phyloP scores from a whole-genome alignment of 2,113 vertebrate species.

The Hippocampus guttulatus region DNA sequence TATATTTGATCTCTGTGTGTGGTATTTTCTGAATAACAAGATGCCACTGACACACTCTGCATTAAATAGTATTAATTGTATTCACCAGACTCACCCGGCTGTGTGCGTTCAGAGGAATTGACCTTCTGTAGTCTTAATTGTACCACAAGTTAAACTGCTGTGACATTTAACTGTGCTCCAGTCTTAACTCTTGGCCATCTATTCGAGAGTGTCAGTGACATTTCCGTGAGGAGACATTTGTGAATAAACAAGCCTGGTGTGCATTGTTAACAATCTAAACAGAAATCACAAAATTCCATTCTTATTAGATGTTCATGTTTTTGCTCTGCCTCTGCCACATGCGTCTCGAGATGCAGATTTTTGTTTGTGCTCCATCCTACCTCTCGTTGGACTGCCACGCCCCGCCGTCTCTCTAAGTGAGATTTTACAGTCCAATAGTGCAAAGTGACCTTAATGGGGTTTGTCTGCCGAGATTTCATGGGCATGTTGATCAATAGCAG shows the following conservation, averaged over 20 bases:
- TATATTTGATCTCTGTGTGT: background rate
- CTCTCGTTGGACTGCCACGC: slow-evolving; percentile 12
- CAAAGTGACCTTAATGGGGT: slow-evolving; percentile 22
- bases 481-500: slow-evolving; percentile 31
- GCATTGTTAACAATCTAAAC: slow-evolving; percentile 41
- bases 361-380: background rate
- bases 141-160: slow-evolving; percentile 53
- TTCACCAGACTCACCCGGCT: slow-evolving; percentile 45
- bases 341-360: background rate
- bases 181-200: slow-evolving; percentile 59
- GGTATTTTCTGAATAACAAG: slow-evolving; percentile 15
- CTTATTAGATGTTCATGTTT: background rate
- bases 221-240: slow-evolving; percentile 48
- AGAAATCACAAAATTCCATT: slow-evolving; percentile 24
- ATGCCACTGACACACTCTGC: slow-evolving; percentile 32
- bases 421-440: slow-evolving; percentile 23
- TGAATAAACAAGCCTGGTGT: slow-evolving; percentile 34
- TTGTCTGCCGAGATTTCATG: slow-evolving; percentile 20
- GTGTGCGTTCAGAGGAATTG: slow-evolving; percentile 53
- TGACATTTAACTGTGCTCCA: slow-evolving; percentile 63
- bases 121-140: slow-evolving; percentile 69
- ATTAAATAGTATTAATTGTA: slow-evolving; percentile 57
- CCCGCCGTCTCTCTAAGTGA: slow-evolving; percentile 7
- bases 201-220: slow-evolving; percentile 61
- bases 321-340: background rate